Evolutionary conservation across 37 sponge, comb jelly and placozoan genomes (phyloP).

Genomic region (Theonella swinhoei): DNA sequence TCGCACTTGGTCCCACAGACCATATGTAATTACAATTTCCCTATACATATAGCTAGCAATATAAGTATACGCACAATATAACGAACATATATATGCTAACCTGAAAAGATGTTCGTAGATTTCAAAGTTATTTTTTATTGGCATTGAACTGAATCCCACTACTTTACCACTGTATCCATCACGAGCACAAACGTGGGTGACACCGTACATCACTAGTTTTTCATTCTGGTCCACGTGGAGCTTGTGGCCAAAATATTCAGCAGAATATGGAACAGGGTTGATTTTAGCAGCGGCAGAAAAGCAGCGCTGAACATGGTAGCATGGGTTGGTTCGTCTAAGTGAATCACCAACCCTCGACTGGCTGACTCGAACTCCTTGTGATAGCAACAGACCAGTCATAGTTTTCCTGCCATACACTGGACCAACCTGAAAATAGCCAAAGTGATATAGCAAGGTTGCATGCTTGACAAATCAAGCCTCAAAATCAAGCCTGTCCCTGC

Average conservation of each 20-base stretch:
- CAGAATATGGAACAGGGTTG: constrained; percentile 57
- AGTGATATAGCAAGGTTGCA: too few species aligned
- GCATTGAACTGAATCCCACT: constrained; percentile 47
- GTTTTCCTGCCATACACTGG: constrained; percentile 23
- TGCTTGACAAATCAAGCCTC: background rate
- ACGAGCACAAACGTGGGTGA: constrained; percentile 52
- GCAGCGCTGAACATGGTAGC: background rate
- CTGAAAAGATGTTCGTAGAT: constrained; percentile 42
- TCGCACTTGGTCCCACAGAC: constrained; percentile 73
- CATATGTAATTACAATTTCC: too few species aligned
- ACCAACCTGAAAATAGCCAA: too few species aligned
- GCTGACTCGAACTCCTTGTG: background rate
- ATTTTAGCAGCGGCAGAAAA: background rate
- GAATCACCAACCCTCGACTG: background rate
- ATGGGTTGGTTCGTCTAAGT: background rate
- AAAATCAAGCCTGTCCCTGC: background rate
- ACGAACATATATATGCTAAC: constrained; percentile 36
- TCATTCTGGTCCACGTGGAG: constrained; percentile 76
- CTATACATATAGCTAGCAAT: too few species aligned
- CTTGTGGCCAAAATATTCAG: constrained; percentile 70
- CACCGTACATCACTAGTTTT: constrained; percentile 72
- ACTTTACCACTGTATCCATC: constrained; percentile 70
- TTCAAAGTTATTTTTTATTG: constrained; percentile 54
- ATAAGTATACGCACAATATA: too few species aligned
- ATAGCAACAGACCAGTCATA: constrained; percentile 20